Base-by-base conservation (phyloP, 2,888 invertebrate genomes). In the Cataglyphis cursor region DNA sequence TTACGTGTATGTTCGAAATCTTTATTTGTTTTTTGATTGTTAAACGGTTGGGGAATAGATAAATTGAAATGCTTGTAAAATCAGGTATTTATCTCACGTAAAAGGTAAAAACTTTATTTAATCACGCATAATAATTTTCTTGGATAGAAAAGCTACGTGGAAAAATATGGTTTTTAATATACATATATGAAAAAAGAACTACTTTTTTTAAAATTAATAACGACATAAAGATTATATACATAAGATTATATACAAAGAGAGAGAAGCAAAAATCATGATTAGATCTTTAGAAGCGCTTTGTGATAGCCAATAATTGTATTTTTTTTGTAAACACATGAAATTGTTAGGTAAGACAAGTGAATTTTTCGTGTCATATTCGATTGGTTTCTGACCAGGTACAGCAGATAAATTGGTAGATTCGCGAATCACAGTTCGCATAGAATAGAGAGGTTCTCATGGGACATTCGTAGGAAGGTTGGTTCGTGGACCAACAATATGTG, bases 321-420 rank as follows among this genome's bases (percentile, higher is more conserved):
- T 35, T 35, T 35, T 35, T 38, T 78, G 21, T 57, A 78, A 21
- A 54, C 38, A 54, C 54, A 35, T n/a, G 54, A 76, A n/a, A 28
- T 41, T n/a, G 41, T 28, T 38, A 41, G 24, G 15, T 41, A 70
- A 76, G 68, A 28, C 72, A 84, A 82, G 65, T 76, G 65, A 82
- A 44, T 82, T 84, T 80, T 76, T 84, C 72, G 65, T 82, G 68
- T 74, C 76, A 41, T 68, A 76, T 76, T 76, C 35, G 72, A 24
- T 44, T 57, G 66, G 21, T 75, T 12, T 31, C 78, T 72, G 59
- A 35, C 73, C 82, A 80, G 64, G 18, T 82, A 74, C 62, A 65
- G 74, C 70, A 83, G 78, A 84, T 85, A 84, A 85, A 84, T 85
- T 84, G 85, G 54, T 72, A 73, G 76, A 81, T 81, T 72, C 76